These are phyloP conservation scores for Musca vetustissima DNA, from an alignment of 1,140 invertebrate genomes.

Conservation along the genomic window DNA sequence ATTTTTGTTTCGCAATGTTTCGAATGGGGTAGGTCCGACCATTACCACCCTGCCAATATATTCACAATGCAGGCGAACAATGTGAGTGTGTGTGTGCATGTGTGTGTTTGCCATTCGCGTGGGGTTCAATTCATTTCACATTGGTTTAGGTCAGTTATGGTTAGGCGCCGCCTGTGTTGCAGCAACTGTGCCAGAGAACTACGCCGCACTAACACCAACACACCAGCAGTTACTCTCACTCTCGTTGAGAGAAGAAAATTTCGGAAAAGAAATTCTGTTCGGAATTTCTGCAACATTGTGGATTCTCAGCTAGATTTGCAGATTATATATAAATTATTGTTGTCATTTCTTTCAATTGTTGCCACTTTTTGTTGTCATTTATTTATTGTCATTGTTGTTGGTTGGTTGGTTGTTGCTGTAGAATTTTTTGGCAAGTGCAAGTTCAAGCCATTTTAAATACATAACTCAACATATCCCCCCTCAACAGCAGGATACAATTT, in stretches of 20 bases:
- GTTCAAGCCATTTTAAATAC: constrained; percentile 15
- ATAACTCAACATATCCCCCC: too few species aligned
- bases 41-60: too few species aligned
- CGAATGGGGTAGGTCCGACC: too few species aligned
- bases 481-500: too few species aligned
- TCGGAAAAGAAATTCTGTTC: neutral
- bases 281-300: too few species aligned
- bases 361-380: neutral
- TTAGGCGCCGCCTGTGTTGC: too few species aligned
- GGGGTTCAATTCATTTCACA: constrained; percentile 4
- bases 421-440: constrained; percentile 21
- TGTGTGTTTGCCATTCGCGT: too few species aligned
- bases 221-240: neutral
- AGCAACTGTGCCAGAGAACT: too few species aligned
- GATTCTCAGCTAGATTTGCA: neutral
- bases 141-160: neutral
- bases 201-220: too few species aligned
- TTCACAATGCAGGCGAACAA: neutral
- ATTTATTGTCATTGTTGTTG: neutral
- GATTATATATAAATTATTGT: neutral
- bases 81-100: too few species aligned
- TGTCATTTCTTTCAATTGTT: too few species aligned
- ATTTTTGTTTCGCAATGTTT: too few species aligned
- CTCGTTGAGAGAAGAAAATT: neutral
- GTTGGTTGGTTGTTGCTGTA: neutral